phyloP scores from a whole-genome alignment of 2,888 invertebrate genomes.

The Exephanes ischioxanthus region DNA sequence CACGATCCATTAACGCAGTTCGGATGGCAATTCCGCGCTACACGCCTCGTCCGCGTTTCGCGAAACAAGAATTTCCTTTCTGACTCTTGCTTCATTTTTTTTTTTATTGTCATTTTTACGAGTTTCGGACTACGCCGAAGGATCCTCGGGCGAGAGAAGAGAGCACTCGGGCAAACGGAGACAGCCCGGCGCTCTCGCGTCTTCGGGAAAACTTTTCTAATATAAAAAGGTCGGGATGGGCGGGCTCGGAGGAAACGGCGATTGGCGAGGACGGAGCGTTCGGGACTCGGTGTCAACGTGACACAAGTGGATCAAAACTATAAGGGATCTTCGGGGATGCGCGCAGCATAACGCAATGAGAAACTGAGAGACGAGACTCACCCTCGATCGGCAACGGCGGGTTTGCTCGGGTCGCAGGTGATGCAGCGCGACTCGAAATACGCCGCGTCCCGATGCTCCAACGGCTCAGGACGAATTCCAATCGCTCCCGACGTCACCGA shows the following conservation, averaged over 20 bases:
- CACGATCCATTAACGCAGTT: constrained; percentile 48
- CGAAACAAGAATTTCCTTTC: constrained; percentile 21
- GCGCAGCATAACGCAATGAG: not conserved
- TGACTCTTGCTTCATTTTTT: constrained; percentile 1
- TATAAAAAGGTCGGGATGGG: constrained; percentile 52
- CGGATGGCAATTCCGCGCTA: constrained; percentile 33
- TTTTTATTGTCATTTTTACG: constrained; percentile 9
- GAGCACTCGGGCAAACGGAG: constrained; percentile 5
- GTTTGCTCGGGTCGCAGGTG: constrained; percentile 80
- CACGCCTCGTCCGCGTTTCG: constrained; percentile 10
- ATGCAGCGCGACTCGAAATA: constrained; percentile 81
- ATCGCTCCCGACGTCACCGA: constrained; percentile 75
- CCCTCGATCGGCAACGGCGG: constrained; percentile 71
- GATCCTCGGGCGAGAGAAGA: constrained; percentile 28
- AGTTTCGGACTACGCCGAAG: constrained; percentile 39
- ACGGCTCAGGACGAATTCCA: constrained; percentile 74
- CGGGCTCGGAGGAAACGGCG: constrained; percentile 43
- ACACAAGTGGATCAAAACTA: constrained; percentile 55
- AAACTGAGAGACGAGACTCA: constrained; percentile 61
- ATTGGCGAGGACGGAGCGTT: constrained; percentile 51
- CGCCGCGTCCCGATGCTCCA: constrained; percentile 78
- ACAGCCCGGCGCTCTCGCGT: constrained; percentile 42
- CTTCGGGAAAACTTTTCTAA: constrained; percentile 65
- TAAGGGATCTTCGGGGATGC: constrained; percentile 24
- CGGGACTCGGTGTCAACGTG: constrained; percentile 51